A percentile compares a stretch with the other conserved stretches of the same genome.
Evolutionary conservation across 1,140 invertebrate genomes (phyloP).

Genomic region (Archivesica marissinica): DNA sequence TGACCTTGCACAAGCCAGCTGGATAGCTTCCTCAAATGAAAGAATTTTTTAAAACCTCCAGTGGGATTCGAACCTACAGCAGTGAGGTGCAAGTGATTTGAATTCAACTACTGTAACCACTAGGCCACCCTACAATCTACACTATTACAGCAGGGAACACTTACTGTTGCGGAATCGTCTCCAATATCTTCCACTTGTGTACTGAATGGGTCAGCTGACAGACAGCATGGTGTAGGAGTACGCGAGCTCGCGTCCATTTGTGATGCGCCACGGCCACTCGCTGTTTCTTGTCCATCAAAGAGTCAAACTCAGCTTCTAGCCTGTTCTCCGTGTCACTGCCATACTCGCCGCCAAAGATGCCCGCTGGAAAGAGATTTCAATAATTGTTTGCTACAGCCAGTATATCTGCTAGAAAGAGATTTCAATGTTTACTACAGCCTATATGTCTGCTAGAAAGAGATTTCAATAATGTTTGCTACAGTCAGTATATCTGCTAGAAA

Average conservation of each 20-base stretch:
- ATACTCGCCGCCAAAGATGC: conserved; percentile 86
- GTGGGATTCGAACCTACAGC: no score
- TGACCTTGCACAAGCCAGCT: no score
- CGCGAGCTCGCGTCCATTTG: conserved; percentile 86
- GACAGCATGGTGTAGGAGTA: conserved; percentile 85
- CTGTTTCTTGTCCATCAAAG: conserved; percentile 85
- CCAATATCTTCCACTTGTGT: conserved; percentile 84
- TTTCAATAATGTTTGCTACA: no score
- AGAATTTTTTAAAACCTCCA: no score
- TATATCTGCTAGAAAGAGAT: background rate
- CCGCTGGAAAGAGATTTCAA: conserved; percentile 77
- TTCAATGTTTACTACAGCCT: no score
- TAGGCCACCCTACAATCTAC: background rate
- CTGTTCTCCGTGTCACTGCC: conserved; percentile 85
- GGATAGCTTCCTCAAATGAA: no score
- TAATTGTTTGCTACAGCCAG: background rate
- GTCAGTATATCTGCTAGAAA: no score
- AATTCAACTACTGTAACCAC: no score
- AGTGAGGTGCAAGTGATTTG: no score
- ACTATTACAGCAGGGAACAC: background rate
- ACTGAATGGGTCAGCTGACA: conserved; percentile 85
- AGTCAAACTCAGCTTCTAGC: conserved; percentile 86
- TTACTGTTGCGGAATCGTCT: conserved; percentile 75
- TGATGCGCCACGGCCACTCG: conserved; percentile 85
- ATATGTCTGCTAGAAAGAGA: no score